Evolutionary conservation across 2,113 vertebrate genomes (phyloP).

Genomic region (Callipepla squamata): DNA sequence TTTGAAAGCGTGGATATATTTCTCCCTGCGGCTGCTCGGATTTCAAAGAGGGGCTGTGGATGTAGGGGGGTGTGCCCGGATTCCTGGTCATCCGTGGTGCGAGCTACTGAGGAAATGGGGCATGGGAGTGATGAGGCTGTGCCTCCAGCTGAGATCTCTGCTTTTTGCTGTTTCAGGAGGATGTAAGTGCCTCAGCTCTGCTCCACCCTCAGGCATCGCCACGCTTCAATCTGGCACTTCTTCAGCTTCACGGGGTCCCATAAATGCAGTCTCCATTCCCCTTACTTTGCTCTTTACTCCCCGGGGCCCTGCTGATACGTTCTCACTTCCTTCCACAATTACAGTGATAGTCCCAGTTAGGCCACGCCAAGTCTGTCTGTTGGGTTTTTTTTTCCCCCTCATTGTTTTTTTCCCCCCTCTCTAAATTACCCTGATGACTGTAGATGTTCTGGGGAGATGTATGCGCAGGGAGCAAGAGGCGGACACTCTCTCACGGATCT

Average conservation of each 20-base stretch:
- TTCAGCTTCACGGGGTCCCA: constrained; percentile 35
- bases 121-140: neutral
- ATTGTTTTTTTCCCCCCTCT: neutral
- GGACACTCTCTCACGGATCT: constrained; percentile 27
- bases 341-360: constrained; percentile 55
- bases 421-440: constrained; percentile 56
- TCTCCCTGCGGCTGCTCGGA: constrained; percentile 27
- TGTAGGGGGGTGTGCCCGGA: neutral
- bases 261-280: constrained; percentile 13
- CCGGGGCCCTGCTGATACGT: constrained; percentile 22
- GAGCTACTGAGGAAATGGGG: neutral
- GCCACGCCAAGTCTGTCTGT: constrained; percentile 28
- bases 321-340: constrained; percentile 65
- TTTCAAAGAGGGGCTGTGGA: neutral
- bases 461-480: constrained; percentile 38
- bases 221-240: neutral
- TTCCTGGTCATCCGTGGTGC: neutral
- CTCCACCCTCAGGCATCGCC: constrained; percentile 43
- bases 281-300: constrained; percentile 38
- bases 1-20: neutral
- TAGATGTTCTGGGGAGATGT: constrained; percentile 48
- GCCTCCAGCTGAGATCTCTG: neutral
- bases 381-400: neutral
- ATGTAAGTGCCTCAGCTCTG: neutral
- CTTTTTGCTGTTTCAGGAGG: neutral